Evolutionary conservation across 2,113 vertebrate genomes (phyloP).

Genomic region (Bombycilla garrulus): DNA sequence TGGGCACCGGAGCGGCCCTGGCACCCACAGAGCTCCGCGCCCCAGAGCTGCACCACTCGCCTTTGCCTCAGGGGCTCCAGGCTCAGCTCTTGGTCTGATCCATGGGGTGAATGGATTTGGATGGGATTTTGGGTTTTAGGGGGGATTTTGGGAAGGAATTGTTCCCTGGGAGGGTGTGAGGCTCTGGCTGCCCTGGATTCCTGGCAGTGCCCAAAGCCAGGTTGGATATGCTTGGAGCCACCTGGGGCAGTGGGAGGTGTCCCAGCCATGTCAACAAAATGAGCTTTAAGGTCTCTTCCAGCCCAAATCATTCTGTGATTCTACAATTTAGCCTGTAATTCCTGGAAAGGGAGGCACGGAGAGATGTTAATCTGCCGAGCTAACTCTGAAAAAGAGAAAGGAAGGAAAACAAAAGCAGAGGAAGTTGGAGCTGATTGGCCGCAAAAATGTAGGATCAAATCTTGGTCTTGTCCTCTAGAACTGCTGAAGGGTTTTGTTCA

Average conservation of each 20-base stretch:
- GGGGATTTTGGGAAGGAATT: neutral
- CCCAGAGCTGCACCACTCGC: accelerated
- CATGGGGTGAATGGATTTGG: too few species aligned
- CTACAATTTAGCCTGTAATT: neutral
- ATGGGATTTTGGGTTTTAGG: too few species aligned
- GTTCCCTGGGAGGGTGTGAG: neutral
- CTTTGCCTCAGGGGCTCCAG: accelerated
- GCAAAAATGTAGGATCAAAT: neutral
- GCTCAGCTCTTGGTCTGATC: neutral
- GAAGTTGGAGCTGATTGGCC: neutral
- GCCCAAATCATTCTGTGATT: neutral
- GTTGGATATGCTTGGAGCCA: accelerated
- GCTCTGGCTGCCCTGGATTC: neutral
- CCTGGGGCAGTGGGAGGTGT: accelerated
- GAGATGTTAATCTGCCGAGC: neutral
- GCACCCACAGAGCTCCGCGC: neutral
- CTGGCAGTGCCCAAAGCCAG: neutral
- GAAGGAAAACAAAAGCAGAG: too few species aligned
- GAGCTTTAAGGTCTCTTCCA: neutral
- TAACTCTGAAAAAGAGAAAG: neutral
- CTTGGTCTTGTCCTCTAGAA: neutral
- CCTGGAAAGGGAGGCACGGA: neutral
- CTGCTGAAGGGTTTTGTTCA: neutral
- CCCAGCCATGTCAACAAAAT: neutral
- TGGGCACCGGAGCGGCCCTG: neutral